Percentiles rank a stretch among this genome's conserved stretches.
phyloP scores from a whole-genome alignment of 2,888 invertebrate genomes.

The Eledone cirrhosa region DNA sequence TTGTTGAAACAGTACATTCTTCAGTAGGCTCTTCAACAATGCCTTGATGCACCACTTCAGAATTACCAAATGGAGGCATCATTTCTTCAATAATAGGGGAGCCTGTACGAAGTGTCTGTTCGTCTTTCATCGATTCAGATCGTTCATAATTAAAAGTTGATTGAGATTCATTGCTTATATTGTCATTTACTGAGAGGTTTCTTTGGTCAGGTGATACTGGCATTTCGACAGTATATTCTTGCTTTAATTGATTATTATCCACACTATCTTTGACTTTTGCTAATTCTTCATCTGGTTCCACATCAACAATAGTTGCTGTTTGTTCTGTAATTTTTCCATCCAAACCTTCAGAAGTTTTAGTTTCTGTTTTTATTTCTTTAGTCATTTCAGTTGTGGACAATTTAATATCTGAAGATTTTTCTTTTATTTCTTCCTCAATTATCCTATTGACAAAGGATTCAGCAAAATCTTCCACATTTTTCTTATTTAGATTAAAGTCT shows the following conservation, averaged over 20 bases:
- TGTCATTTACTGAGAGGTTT: slow-evolving; percentile 8
- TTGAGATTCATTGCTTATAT: background rate
- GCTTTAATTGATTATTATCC: background rate
- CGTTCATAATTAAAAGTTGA: background rate
- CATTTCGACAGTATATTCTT: slow-evolving; percentile 10
- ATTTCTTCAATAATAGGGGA: slow-evolving; percentile 14
- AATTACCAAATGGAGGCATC: background rate
- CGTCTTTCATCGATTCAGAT: too few relatives aligned
- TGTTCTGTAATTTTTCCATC: background rate
- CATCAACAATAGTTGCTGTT: slow-evolving; percentile 7
- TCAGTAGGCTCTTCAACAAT: slow-evolving; percentile 20
- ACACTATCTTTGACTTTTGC: background rate
- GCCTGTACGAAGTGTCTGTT: background rate
- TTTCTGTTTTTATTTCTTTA: too few relatives aligned
- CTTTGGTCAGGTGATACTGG: slow-evolving; percentile 7
- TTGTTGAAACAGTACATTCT: background rate
- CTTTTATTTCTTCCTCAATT: slow-evolving; percentile 7
- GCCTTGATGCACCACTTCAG: slow-evolving; percentile 19
- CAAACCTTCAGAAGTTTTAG: background rate
- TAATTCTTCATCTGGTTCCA: slow-evolving; percentile 5
- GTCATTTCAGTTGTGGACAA: too few relatives aligned
- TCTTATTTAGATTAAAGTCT: too few relatives aligned
- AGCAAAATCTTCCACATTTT: slow-evolving; percentile 17
- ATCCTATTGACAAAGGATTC: background rate
- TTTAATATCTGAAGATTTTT: background rate